These are phyloP conservation scores for Apamea anceps DNA, from an alignment of 2,888 invertebrate genomes.

Conservation along the genomic window DNA sequence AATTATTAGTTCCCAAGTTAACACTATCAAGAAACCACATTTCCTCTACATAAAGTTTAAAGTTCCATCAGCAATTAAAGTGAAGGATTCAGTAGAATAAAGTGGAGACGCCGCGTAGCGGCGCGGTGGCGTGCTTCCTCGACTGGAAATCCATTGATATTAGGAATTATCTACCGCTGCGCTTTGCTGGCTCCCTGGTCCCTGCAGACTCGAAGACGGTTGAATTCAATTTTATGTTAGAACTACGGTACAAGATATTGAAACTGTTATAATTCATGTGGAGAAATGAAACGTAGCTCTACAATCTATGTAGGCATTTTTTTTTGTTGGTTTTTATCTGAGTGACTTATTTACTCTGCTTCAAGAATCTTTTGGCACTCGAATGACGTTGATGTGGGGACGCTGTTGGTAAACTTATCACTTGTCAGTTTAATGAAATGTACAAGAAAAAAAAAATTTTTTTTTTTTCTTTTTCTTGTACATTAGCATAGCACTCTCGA, in stretches of 20 bases:
- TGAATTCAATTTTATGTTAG: constrained; percentile 53
- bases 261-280: background rate
- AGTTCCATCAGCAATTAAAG: constrained; percentile 50
- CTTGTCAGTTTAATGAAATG: background rate
- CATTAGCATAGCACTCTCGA: too few relatives aligned
- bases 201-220: constrained; percentile 41
- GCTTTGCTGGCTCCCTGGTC: constrained; percentile 55
- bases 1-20: background rate
- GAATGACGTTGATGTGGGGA: background rate
- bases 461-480: too few relatives aligned
- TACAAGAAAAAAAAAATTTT: too few relatives aligned
- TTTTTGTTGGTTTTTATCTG: too few relatives aligned
- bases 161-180: constrained; percentile 70
- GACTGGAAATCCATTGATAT: constrained; percentile 76
- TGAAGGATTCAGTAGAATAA: constrained; percentile 45
- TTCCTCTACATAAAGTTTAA: constrained; percentile 24
- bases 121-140: constrained; percentile 47
- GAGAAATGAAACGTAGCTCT: background rate
- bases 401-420: background rate
- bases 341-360: background rate
- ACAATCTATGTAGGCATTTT: background rate
- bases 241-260: constrained; percentile 20
- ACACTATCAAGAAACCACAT: constrained; percentile 7
- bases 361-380: background rate
- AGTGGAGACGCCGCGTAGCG: constrained; percentile 34